Evolutionary conservation across 2,888 invertebrate species (phyloP).

Genomic region (Nymphalis c-album): DNA sequence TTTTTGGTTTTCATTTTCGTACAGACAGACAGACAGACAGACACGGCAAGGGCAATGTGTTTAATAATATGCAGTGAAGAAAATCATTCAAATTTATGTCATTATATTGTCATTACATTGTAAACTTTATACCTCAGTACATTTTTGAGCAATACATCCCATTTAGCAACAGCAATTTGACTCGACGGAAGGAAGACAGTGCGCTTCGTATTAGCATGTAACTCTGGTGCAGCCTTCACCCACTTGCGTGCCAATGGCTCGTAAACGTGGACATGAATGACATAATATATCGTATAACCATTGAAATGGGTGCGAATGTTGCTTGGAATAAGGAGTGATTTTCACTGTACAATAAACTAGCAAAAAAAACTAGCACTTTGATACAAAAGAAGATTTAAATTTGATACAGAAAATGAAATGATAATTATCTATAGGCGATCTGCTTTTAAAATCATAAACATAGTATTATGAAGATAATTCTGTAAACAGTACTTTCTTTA

Average conservation of each 20-base stretch:
- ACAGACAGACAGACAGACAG: too few relatives aligned
- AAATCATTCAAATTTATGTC: too few relatives aligned
- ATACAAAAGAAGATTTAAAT: too few relatives aligned
- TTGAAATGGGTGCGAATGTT: slow-evolving; percentile 8
- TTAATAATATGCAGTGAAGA: too few relatives aligned
- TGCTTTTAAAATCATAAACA: not conserved
- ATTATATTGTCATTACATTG: too few relatives aligned
- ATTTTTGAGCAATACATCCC: not conserved
- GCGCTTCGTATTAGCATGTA: slow-evolving; percentile 28
- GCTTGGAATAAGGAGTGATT: not conserved
- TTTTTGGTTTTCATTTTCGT: too few relatives aligned
- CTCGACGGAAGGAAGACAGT: slow-evolving; percentile 19
- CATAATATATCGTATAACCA: slow-evolving; percentile 25
- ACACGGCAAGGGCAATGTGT: too few relatives aligned
- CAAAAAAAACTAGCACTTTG: not conserved
- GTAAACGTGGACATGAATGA: slow-evolving; percentile 28
- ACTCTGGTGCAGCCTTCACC: slow-evolving; percentile 32
- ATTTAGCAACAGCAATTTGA: slow-evolving; percentile 4
- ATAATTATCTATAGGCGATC: too few relatives aligned
- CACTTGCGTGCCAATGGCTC: slow-evolving; percentile 30
- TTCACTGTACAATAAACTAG: not conserved
- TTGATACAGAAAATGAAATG: too few relatives aligned
- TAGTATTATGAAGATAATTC: too few relatives aligned
- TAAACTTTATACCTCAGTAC: too few relatives aligned
- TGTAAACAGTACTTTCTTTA: too few relatives aligned